Evolutionary conservation across 1,140 invertebrate genomes (phyloP), one percentile per base, ranked within the genome.

Genomic region (Drosophila pseudoobscura): DNA sequence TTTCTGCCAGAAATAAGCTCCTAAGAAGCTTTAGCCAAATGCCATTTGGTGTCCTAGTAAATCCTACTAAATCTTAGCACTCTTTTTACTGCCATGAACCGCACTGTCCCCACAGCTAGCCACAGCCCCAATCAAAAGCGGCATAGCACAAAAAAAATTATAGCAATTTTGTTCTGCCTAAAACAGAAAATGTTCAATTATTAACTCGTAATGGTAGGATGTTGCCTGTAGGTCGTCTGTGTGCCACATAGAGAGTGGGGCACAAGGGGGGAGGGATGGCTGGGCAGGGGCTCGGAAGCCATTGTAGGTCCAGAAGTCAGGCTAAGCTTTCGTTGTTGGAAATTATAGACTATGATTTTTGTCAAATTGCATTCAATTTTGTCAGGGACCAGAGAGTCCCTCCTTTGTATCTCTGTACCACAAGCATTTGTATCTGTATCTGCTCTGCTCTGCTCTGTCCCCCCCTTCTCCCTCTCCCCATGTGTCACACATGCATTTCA

Each of bases 141-240:
- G 39, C 57, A 54, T 13, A 13, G 35, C 35, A 3, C 2, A 72
- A 50, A 65, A 55, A 74, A 78, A 76, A 72, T 62, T 41, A 61
- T 56, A 57, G 74, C 55, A 77, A 64, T 82, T 82, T 53, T 58
- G 56, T 49, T 45, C 62, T 54, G 69, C 47, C 68, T 58, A 69
- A 74, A 69, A 62, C 79, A 53, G 54, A 70, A 82, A 78, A 78
- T 83, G 60, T 83, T 83, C 75, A 78, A 83, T 83, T 83, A 83
- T 83, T 83, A 83, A 75, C 80, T 61, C 55, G 54, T 65, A 77
- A 83, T 73, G 61, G 60, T 54, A 41, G 66, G 26, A 73, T 73
- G 62, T 46, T 13, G 35, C 3, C 11, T 39, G 11, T 39, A 11
- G 35, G 3, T 39, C 11, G 11, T 39, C 35, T 13, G 49, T 61